Evolutionary conservation across 2,113 vertebrate genomes (phyloP).

Genomic region (Sitta europaea): DNA sequence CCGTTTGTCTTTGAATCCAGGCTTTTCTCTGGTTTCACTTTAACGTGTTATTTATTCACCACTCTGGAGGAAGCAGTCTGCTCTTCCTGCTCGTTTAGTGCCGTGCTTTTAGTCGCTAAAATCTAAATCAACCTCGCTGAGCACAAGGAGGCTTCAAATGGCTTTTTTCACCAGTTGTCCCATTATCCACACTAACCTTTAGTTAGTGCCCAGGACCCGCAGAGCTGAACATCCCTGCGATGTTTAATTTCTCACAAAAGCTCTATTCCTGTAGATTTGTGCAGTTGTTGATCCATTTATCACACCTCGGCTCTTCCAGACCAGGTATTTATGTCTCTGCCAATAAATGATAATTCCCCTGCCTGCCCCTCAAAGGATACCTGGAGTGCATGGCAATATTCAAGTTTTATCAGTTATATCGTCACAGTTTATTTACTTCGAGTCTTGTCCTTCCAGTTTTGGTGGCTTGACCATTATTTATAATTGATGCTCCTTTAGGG

Average conservation of each 20-base stretch:
- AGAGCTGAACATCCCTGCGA: neutral
- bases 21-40: neutral
- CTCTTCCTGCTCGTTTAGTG: neutral
- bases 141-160: neutral
- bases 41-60: neutral
- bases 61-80: neutral
- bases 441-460: neutral
- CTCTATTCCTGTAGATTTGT: neutral
- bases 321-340: neutral
- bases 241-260: neutral
- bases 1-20: neutral
- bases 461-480: slow-evolving; percentile 45
- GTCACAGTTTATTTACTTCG: slow-evolving; percentile 16
- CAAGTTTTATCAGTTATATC: slow-evolving; percentile 18
- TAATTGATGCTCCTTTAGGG: slow-evolving; percentile 49
- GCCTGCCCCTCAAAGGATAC: neutral
- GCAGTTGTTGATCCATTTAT: neutral
- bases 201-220: neutral
- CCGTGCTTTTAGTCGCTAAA: neutral
- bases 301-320: neutral
- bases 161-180: neutral
- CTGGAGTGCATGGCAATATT: neutral
- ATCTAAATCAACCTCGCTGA: neutral
- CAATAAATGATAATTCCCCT: neutral
- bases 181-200: neutral